These are phyloP conservation scores for Ciconia boyciana DNA, from an alignment of 2,113 vertebrate species.

Conservation along the genomic window DNA sequence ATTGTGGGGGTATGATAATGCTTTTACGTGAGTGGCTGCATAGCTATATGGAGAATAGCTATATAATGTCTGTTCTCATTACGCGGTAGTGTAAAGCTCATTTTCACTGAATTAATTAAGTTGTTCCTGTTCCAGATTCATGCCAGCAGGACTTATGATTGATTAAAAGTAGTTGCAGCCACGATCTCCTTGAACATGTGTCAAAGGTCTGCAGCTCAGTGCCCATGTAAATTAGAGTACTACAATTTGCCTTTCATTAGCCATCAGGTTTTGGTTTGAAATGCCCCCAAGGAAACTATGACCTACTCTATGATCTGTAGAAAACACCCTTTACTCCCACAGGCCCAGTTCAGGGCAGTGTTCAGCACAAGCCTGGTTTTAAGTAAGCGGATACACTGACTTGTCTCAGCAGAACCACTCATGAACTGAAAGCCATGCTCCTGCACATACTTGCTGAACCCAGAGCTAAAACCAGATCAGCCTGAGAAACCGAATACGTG, in stretches of 20 bases:
- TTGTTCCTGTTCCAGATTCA: constrained; percentile 11
- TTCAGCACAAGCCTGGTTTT: background rate
- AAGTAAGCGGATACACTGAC: background rate
- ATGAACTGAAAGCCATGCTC: background rate
- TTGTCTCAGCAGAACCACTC: background rate
- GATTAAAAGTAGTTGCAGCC: constrained; percentile 41
- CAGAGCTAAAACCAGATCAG: background rate
- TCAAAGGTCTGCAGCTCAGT: constrained; percentile 50
- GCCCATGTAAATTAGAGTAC: constrained; percentile 25
- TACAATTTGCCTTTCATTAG: constrained; percentile 49
- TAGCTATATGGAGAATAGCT: background rate
- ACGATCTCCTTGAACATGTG: constrained; percentile 16
- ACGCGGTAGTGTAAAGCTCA: background rate
- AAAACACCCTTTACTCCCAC: background rate
- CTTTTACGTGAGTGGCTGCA: background rate
- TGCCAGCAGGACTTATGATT: constrained; percentile 39
- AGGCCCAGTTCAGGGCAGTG: constrained; percentile 1
- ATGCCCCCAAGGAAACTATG: background rate
- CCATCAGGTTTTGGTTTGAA: constrained; percentile 38
- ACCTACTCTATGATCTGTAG: constrained; percentile 32
- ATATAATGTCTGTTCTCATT: background rate
- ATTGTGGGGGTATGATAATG: background rate
- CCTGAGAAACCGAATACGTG: background rate
- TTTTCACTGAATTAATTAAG: constrained; percentile 43
- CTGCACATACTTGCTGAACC: background rate